These are phyloP conservation scores for Pentamera pediparva DNA, from an alignment of 53 echinoderm and acorn worm genomes.

Conservation along the genomic window DNA sequence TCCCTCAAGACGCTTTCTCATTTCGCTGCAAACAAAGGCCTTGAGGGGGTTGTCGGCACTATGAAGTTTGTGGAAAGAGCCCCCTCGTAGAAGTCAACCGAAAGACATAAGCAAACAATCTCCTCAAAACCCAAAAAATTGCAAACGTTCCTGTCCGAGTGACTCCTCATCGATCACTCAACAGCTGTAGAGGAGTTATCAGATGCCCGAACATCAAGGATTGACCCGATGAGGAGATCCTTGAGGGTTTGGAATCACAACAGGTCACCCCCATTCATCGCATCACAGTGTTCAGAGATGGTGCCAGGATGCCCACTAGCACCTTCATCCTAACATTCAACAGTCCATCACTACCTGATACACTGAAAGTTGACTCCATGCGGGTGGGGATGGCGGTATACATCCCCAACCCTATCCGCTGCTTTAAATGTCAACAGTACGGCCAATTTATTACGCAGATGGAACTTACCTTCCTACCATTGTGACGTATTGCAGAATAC, in stretches of 20 bases:
- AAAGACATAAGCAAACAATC: neutral
- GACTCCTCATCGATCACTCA: neutral
- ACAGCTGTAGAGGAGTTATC: neutral
- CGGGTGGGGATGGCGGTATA: neutral
- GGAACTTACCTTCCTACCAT: too few species aligned
- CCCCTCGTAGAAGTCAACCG: neutral
- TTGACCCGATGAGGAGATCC: neutral
- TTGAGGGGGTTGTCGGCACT: neutral
- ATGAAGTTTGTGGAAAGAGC: too few species aligned
- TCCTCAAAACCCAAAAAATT: neutral
- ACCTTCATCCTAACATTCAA: neutral
- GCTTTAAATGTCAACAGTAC: neutral
- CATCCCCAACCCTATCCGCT: neutral
- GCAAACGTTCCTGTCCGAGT: neutral
- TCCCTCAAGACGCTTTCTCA: neutral
- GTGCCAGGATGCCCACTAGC: neutral
- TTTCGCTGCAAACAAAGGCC: neutral
- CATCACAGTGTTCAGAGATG: neutral
- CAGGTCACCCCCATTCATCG: neutral
- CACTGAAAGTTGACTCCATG: neutral
- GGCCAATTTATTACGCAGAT: too few species aligned
- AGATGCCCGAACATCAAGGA: neutral
- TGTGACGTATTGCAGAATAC: too few species aligned
- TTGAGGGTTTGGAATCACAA: neutral
- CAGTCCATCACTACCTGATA: neutral